phyloP scores from a whole-genome alignment of 2,113 vertebrate genomes.

The Scalopus aquaticus region DNA sequence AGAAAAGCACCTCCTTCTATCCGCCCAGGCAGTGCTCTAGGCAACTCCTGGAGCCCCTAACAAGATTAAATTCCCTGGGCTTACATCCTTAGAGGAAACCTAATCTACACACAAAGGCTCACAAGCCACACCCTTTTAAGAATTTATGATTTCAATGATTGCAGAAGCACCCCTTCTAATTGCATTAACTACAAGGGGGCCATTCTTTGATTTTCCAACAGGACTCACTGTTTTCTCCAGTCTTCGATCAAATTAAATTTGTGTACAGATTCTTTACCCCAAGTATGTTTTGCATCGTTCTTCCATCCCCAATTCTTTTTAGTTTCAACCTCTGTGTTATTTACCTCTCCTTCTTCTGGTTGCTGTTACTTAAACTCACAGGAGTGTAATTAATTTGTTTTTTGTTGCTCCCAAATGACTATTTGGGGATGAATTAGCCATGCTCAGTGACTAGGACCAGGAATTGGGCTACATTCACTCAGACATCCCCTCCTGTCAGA shows the following conservation, averaged over 20 bases:
- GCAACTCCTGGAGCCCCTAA: background rate
- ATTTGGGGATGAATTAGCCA: slow-evolving; percentile 36
- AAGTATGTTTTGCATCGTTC: background rate
- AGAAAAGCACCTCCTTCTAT: background rate
- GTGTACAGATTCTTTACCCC: background rate
- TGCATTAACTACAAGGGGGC: background rate
- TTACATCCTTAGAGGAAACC: background rate
- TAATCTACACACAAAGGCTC: background rate
- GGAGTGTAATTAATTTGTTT: slow-evolving; percentile 52
- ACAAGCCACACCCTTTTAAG: background rate
- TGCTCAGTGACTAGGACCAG: background rate
- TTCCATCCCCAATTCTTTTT: background rate
- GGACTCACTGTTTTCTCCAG: slow-evolving; percentile 10
- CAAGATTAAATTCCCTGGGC: background rate
- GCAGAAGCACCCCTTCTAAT: background rate
- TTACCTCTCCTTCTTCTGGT: background rate
- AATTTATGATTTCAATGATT: background rate
- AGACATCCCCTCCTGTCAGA: background rate
- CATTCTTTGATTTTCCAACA: background rate
- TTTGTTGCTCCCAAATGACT: slow-evolving; percentile 25
- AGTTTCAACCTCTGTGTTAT: background rate
- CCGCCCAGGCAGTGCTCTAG: background rate
- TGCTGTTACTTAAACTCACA: slow-evolving; percentile 5
- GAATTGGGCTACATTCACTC: background rate
- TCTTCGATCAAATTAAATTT: slow-evolving; percentile 1